A percentile compares a stretch with the other conserved stretches of the same genome.
phyloP scores from a whole-genome alignment of 2,113 vertebrate genomes.

The Cyanistes caeruleus region DNA sequence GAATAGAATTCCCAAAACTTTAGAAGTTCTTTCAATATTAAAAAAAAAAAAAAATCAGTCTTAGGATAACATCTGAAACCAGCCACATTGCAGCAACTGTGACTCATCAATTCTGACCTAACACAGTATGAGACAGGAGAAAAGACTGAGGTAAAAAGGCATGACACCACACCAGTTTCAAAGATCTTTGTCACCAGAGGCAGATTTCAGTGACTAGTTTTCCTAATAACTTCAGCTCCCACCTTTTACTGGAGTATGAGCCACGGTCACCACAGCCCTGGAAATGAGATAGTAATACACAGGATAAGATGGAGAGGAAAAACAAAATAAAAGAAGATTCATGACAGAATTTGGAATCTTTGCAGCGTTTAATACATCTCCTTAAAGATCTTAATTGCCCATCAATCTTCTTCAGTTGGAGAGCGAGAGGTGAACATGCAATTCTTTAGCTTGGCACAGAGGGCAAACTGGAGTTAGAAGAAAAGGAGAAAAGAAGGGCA shows the following conservation, averaged over 20 bases:
- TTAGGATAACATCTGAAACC: not conserved
- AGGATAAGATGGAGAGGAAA: not conserved
- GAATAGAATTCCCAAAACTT: not conserved
- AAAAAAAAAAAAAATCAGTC: not conserved
- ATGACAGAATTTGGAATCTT: constrained; percentile 22
- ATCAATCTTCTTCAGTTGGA: constrained; percentile 59
- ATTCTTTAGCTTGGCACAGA: constrained; percentile 46
- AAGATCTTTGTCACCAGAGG: not conserved
- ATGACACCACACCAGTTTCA: not conserved
- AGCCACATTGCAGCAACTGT: not conserved
- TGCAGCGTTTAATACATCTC: constrained; percentile 41
- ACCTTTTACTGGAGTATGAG: not conserved
- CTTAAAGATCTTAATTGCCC: constrained; percentile 65
- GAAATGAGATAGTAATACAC: not conserved
- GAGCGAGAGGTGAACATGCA: constrained; percentile 13
- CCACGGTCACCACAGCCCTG: not conserved
- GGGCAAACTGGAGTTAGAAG: constrained; percentile 56
- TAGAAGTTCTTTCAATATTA: not conserved
- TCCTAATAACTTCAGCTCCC: not conserved
- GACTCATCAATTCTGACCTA: not conserved
- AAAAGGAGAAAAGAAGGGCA: constrained; percentile 38
- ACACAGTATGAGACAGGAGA: not conserved
- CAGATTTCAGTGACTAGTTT: not conserved
- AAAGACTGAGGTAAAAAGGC: not conserved
- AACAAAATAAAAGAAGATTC: constrained; percentile 33